Evolutionary conservation across 2,113 vertebrate genomes (phyloP), one percentile per base, ranked within the genome.

Genomic region (Hyla sarda): DNA sequence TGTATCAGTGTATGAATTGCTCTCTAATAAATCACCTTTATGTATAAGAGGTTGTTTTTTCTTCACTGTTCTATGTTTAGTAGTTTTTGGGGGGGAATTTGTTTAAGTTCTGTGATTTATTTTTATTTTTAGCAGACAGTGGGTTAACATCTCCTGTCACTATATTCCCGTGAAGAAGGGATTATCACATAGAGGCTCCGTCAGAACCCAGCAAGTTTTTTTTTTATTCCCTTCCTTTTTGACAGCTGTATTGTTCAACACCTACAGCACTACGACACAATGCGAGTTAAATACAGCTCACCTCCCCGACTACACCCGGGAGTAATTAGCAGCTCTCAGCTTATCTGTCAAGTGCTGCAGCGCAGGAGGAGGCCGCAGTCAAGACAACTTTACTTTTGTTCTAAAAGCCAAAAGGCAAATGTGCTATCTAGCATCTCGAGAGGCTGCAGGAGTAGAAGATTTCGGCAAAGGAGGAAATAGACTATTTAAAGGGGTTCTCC

Each of bases 301-400:
- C 84, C 84, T 79, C 65, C 65, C 14, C n/a, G 67, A 14, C 65
- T 60, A 25, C 79, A 81, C 77, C 67, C 76, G 21, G 77, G 84
- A 86, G 77, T 86, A 81, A 86, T 86, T 86, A 81, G 25, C 76
- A 81, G 67, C 77, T 86, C 76, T 58, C 84, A 60, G 50, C 65
- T 73, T 48, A 67, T 71, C 84, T 86, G 77, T 73, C 84, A 86
- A 81, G 80, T 25, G 32, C 67, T 74, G 28, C 50, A 5, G 21
- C 65, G 23, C 48, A 45, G 60, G 45, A 67, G 34, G 65, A 86
- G 47, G 80, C 54, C 28, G 73, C n/a, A 83, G 37, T 30, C 28
- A n/a, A 45, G 37, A 50, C 45, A 85, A 50, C 2, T 52, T 86
- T 37, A 72, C 50, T 73, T 48, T 60, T 81, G 28, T 81, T 86